A percentile compares a stretch with the other conserved stretches of the same genome.
Evolutionary conservation across 2,113 vertebrate genomes (phyloP).

Genomic region (Seriola aureovittata): DNA sequence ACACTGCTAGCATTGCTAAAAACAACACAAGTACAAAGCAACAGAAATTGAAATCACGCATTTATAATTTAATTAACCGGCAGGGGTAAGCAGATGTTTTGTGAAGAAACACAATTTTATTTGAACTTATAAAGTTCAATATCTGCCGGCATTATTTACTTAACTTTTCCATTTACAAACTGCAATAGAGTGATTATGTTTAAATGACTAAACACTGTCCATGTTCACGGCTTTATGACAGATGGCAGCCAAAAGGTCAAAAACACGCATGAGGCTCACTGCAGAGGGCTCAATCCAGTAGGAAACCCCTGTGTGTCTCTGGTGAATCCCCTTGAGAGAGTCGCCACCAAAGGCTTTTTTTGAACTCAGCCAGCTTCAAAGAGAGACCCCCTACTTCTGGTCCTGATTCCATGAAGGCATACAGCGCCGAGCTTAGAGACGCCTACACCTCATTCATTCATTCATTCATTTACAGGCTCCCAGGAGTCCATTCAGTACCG

Average conservation of each 20-base stretch:
- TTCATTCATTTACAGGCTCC: constrained; percentile 53
- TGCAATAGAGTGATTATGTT: constrained; percentile 23
- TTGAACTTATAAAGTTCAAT: neutral
- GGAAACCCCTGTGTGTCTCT: constrained; percentile 56
- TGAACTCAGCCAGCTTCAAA: constrained; percentile 84
- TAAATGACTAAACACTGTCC: constrained; percentile 48
- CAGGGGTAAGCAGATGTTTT: neutral
- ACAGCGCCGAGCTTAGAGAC: constrained; percentile 39
- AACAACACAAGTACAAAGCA: too few relatives aligned
- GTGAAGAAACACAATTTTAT: neutral
- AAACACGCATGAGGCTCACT: constrained; percentile 69
- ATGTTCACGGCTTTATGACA: constrained; percentile 63
- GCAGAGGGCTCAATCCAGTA: constrained; percentile 69
- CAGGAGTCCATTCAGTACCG: constrained; percentile 39
- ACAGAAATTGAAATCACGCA: too few relatives aligned
- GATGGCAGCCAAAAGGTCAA: constrained; percentile 83
- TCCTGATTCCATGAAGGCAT: constrained; percentile 58
- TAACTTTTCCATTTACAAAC: neutral
- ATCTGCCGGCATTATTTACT: neutral
- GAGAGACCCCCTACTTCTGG: constrained; percentile 51
- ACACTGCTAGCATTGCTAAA: too few relatives aligned
- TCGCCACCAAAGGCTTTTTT: constrained; percentile 72
- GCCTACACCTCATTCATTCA: constrained; percentile 53
- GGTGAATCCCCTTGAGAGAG: constrained; percentile 62
- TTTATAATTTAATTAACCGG: too few relatives aligned